Conservation (phyloP, 2,113 vertebrate genomes). For the Platysternon megacephalum region DNA sequence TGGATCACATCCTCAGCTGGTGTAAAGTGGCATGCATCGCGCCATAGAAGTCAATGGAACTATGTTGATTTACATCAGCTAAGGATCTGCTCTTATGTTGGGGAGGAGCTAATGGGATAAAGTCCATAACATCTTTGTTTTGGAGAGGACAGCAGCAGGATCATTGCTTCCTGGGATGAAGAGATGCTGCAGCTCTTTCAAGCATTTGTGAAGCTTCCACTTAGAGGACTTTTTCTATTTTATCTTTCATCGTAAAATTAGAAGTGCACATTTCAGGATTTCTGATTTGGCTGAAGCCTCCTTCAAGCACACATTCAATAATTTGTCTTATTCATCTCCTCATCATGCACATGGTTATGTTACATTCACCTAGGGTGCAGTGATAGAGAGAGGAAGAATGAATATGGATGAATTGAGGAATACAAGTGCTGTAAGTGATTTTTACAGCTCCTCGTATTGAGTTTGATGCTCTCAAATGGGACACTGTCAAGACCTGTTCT, state of each 20-base stretch:
- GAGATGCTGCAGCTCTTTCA: neutral
- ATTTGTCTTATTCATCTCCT: conserved; percentile 61
- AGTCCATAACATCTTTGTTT: neutral
- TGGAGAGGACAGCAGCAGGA: neutral
- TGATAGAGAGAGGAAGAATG: conserved; percentile 41
- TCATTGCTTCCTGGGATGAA: neutral
- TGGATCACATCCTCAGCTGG: neutral
- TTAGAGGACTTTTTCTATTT: neutral
- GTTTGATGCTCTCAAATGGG: conserved; percentile 48
- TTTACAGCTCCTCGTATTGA: conserved; percentile 55
- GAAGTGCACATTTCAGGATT: conserved; percentile 28
- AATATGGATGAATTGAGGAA: conserved; percentile 61
- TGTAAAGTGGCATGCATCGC: neutral
- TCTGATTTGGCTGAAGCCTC: conserved; percentile 59
- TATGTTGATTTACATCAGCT: neutral
- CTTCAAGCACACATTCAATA: conserved; percentile 34
- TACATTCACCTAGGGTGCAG: conserved; percentile 44
- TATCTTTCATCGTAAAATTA: neutral
- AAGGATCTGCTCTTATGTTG: neutral
- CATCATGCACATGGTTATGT: neutral
- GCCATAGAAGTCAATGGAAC: neutral
- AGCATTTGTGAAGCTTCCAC: neutral
- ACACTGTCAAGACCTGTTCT: conserved; percentile 60
- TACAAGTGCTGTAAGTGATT: conserved; percentile 36
- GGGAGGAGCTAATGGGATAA: neutral